Conservation (phyloP, 1,140 invertebrate genomes). For the Phthorimaea operculella region DNA sequence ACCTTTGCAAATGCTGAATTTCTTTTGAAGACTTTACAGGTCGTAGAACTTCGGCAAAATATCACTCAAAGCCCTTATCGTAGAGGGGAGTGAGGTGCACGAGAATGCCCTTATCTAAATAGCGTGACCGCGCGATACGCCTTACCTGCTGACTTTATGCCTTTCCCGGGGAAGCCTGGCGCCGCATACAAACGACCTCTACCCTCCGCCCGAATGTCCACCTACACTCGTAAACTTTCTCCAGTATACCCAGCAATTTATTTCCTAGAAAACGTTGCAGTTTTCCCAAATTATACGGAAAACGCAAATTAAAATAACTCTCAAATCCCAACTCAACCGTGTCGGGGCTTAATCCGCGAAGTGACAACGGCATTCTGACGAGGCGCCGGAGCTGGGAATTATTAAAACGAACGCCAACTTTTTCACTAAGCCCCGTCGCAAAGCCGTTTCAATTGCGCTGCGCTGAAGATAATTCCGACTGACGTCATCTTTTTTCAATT, state of each 20-base stretch:
- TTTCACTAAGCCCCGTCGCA: slow-evolving; percentile 67
- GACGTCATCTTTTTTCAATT: slow-evolving; percentile 67
- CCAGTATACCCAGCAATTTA: slow-evolving; percentile 22
- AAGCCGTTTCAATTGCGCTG: slow-evolving; percentile 68
- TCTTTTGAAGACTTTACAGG: not conserved
- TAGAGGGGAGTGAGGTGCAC: slow-evolving; percentile 28
- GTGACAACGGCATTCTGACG: slow-evolving; percentile 68
- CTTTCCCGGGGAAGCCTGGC: slow-evolving; percentile 36
- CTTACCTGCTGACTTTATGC: slow-evolving; percentile 50
- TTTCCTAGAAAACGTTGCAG: slow-evolving; percentile 13
- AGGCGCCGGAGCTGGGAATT: slow-evolving; percentile 66
- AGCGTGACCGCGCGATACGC: slow-evolving; percentile 39
- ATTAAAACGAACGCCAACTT: slow-evolving; percentile 69
- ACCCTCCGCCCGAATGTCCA: slow-evolving; percentile 24
- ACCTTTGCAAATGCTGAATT: slow-evolving; percentile 1
- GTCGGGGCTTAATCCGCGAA: slow-evolving; percentile 66
- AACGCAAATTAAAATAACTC: slow-evolving; percentile 67
- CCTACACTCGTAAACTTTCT: slow-evolving; percentile 32
- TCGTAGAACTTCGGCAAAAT: slow-evolving; percentile 17
- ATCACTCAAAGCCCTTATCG: slow-evolving; percentile 26
- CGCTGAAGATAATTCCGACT: slow-evolving; percentile 67
- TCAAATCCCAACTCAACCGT: slow-evolving; percentile 65
- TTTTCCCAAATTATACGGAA: slow-evolving; percentile 50
- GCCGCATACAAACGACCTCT: slow-evolving; percentile 43
- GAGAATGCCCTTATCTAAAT: slow-evolving; percentile 47